Base-by-base conservation (phyloP, 2,113 vertebrate genomes). In the Condylura cristata region DNA sequence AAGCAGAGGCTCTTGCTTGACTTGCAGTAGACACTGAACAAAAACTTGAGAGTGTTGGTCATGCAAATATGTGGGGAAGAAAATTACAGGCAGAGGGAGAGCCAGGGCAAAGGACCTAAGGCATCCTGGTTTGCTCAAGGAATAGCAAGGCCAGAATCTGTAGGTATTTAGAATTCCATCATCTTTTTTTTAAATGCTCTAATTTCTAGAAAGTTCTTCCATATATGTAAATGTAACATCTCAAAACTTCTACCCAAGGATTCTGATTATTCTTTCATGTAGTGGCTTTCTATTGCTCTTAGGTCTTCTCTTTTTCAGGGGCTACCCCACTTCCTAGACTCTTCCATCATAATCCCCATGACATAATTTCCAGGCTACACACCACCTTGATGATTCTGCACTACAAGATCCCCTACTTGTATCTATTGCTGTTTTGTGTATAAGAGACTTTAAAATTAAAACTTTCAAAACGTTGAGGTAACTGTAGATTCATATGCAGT, bases 371-470 rank as follows among this genome's bases (percentile, higher is more conserved):
- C 34, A 51, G 84, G n/a, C 26, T 51, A 51, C n/a, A 65, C 68
- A 75, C 53, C 28, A 85, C 39, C 22, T 60, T 94, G 63, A 71
- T 92, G 75, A 60, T 71, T 94, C 30, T 92, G 46, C 92, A 65
- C 58, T 63, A 74, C 39, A 84, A 70, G 70, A 63, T 61, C 87
- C 37, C 46, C 44, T 41, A n/a, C 84, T 81, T 68, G 39, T 82
- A 30, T 82, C 48, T 71, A 65, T 79, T 93, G 41, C 34, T 80
- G n/a, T 74, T 94, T 28, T 78, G 46, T 65, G 24, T 81, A 26
- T 60, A 70, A 68, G 74, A 93, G 9, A 65, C 68, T 82, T 84
- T 94, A 48, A 5, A 88, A 81, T 70, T 93, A 63, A 75, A 91
- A 72, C n/a, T 95, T 86, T 92, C 56, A 81, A 28, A n/a, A 16